Conservation (phyloP, 2,797 vertebrate genomes). For the Sebastes miniatus region DNA sequence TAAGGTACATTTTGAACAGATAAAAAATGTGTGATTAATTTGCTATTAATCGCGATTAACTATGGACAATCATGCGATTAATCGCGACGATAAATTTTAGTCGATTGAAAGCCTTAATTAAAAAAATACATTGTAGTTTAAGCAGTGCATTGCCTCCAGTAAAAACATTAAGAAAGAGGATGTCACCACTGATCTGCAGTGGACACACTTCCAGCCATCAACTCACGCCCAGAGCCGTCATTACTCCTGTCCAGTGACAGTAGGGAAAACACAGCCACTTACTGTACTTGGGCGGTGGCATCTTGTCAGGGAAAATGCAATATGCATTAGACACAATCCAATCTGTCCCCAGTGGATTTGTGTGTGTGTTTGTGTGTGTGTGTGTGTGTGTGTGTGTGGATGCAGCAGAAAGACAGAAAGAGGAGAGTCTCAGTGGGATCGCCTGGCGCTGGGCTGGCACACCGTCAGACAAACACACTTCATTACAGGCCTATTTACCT, state of each 20-base stretch:
- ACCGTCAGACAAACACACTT: conserved; percentile 72
- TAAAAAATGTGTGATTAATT: no score
- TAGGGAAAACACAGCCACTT: conserved; percentile 70
- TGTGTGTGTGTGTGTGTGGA: conserved; percentile 10
- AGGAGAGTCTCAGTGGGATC: conserved; percentile 71
- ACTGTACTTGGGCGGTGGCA: conserved; percentile 73
- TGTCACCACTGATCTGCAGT: conserved; percentile 38
- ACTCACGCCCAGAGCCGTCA: conserved; percentile 50
- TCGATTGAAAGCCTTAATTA: background rate
- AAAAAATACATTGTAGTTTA: background rate
- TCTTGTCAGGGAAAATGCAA: conserved; percentile 76
- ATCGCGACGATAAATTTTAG: background rate
- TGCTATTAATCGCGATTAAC: background rate
- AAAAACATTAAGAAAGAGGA: conserved; percentile 18
- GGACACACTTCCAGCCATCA: conserved; percentile 56
- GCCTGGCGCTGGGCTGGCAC: conserved; percentile 61
- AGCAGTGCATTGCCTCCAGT: background rate
- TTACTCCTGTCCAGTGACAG: conserved; percentile 53
- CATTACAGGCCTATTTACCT: conserved; percentile 79
- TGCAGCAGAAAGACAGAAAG: conserved; percentile 60
- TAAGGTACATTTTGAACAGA: no score
- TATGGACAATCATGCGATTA: background rate
- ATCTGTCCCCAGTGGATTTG: conserved; percentile 72
- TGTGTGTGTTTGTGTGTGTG: background rate
- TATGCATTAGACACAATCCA: conserved; percentile 80